A percentile compares a stretch with the other conserved stretches of the same genome.
Conservation (phyloP, 2,888 invertebrate species). For the Hymenopus coronatus region DNA sequence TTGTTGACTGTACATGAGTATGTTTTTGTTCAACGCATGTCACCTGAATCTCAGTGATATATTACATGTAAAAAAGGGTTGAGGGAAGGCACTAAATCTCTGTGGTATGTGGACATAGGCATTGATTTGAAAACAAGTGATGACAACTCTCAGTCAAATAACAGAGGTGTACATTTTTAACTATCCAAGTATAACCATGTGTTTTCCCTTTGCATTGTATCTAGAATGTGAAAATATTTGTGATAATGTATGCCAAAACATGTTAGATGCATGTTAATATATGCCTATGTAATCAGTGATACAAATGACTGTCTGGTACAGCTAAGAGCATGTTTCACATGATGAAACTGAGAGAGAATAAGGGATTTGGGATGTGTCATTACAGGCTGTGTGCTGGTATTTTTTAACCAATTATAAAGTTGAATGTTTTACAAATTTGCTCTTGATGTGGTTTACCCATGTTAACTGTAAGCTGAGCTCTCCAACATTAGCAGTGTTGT, state of each 20-base stretch:
- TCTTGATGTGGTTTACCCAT: not conserved
- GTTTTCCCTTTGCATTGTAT: not conserved
- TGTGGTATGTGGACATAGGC: not conserved
- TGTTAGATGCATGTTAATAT: not conserved
- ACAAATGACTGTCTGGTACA: not conserved
- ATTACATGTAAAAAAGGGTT: not conserved
- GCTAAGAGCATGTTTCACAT: not conserved
- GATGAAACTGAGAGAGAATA: not conserved
- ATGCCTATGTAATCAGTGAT: not conserved
- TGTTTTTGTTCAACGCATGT: not conserved
- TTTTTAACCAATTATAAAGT: not conserved
- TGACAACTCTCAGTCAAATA: not conserved
- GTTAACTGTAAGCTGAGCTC: not conserved
- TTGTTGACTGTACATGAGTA: not conserved
- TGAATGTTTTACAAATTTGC: not conserved
- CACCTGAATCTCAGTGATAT: not conserved
- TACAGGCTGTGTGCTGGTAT: not conserved
- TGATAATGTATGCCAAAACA: slow-evolving; percentile 2
- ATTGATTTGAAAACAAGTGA: too few relatives aligned
- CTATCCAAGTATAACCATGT: not conserved
- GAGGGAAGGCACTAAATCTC: not conserved
- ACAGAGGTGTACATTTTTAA: not conserved
- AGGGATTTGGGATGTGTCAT: not conserved
- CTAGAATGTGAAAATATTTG: not conserved
- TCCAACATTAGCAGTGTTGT: not conserved